Evolutionary conservation across 92 coral and sea anemone genomes (phyloP).

Genomic region (Virgularia gustaviana): DNA sequence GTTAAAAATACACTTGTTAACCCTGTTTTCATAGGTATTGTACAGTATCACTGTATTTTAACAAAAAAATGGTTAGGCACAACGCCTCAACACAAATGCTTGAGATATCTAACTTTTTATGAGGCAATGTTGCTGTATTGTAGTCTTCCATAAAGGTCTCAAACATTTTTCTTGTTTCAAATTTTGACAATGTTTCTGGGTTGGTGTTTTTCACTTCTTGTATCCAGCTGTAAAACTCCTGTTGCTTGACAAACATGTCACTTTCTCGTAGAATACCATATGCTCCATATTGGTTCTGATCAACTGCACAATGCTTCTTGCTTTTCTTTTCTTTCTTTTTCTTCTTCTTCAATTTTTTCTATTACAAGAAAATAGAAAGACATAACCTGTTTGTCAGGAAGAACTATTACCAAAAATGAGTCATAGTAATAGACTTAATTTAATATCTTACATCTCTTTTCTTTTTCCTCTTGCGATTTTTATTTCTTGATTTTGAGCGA

Average conservation of each 20-base stretch:
- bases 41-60: neutral
- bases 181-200: constrained; percentile 73
- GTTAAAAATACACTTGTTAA: neutral
- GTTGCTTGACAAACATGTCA: constrained; percentile 85
- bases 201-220: constrained; percentile 75
- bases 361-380: neutral
- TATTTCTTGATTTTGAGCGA: constrained; percentile 52
- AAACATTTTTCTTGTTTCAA: constrained; percentile 87
- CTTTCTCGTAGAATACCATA: constrained; percentile 82
- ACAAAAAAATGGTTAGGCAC: too few relatives aligned
- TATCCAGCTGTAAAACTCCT: constrained; percentile 88
- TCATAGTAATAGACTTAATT: neutral
- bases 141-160: constrained; percentile 87
- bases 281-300: constrained; percentile 88
- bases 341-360: constrained; percentile 44
- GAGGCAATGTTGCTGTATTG: constrained; percentile 92
- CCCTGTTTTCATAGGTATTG: neutral
- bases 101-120: constrained; percentile 71
- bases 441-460: constrained; percentile 31
- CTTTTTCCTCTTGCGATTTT: constrained; percentile 49
- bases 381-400: neutral
- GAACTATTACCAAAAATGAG: neutral
- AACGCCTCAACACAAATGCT: too few relatives aligned
- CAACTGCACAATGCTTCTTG: constrained; percentile 56
- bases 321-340: constrained; percentile 55